Evolutionary conservation across 2,888 invertebrate genomes (phyloP), one percentile per base, ranked within the genome.

Genomic region (Lycocerus yunnanus): DNA sequence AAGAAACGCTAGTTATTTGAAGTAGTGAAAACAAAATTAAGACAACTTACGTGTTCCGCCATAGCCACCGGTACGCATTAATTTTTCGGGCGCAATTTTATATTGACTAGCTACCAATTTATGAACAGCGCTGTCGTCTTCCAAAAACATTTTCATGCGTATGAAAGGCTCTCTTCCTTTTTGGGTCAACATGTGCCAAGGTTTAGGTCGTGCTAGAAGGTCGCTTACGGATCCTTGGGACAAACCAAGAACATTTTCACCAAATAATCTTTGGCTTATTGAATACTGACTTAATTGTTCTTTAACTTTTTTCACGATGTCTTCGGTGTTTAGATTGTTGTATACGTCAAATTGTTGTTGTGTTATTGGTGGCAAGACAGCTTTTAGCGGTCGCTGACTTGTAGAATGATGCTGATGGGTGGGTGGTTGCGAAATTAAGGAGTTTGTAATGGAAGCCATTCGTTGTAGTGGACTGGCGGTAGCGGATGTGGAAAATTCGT

Each of bases 321-420:
- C 98, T 88, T 99, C 99, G 1, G 99, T 99, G 87, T 99, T 98
- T 79, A 99, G 91, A 87, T 97, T 97, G 86, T 98, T 96, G 89
- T 97, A 98, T 89, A 97, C 93, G 88, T 99, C 99, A 88, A 99
- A 99, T 86, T 99, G 98, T 84, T 99, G 98, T 86, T 99, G 99
- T 1, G 98, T 98, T 80, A 99, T 98, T 2, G 99, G 98, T 60
- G 98, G 98, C 82, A 99, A 91, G 66, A 99, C 98, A 24, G 98
- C 97, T 88, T 97, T 97, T 83, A 97, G 92, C 14, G 98, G 97
- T 80, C 98, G 90, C 85, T 96, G 96, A 63, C 93, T 93, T 14
- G 93, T 91, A 69, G 93, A 90, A 84, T 96, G 96, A 85, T 96
- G 95, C 10, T 95, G 93, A 79, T 96, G 95, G 75, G 95, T 92